Evolutionary conservation across 2,797 vertebrate species (phyloP).

Genomic region (Oceanodroma leucorhoa): DNA sequence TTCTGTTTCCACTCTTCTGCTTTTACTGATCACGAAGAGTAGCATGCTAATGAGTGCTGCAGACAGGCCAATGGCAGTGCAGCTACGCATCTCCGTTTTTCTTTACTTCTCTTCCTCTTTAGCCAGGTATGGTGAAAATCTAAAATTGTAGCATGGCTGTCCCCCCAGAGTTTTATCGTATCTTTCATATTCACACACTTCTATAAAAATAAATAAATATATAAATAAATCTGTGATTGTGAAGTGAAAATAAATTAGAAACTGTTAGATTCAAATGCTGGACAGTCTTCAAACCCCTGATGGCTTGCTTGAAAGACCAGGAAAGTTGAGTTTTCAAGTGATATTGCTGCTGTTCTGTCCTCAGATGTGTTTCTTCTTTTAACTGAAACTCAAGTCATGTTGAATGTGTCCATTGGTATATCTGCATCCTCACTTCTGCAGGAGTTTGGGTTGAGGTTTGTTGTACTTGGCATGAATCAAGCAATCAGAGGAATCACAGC

Average conservation of each 20-base stretch:
- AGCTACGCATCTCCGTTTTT: neutral
- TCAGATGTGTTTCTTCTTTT: neutral
- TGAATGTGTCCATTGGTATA: neutral
- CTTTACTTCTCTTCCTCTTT: neutral
- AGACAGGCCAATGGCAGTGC: neutral
- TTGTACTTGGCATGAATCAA: neutral
- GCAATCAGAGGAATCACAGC: neutral
- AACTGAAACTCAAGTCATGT: neutral
- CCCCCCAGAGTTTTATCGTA: neutral
- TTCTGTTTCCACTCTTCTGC: neutral
- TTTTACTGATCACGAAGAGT: neutral
- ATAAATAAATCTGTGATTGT: neutral
- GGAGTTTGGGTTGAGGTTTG: neutral
- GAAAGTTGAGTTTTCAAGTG: neutral
- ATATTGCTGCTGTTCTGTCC: neutral
- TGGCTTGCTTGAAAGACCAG: neutral
- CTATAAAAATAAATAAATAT: neutral
- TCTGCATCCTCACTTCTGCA: neutral
- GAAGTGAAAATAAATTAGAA: neutral
- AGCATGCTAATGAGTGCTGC: neutral
- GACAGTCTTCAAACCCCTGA: neutral
- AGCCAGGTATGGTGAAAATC: neutral
- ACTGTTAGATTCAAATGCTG: neutral
- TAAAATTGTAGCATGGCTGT: neutral
- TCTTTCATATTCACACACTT: neutral